phyloP scores from a whole-genome alignment of 2,888 invertebrate species.

The Erebia palarica region DNA sequence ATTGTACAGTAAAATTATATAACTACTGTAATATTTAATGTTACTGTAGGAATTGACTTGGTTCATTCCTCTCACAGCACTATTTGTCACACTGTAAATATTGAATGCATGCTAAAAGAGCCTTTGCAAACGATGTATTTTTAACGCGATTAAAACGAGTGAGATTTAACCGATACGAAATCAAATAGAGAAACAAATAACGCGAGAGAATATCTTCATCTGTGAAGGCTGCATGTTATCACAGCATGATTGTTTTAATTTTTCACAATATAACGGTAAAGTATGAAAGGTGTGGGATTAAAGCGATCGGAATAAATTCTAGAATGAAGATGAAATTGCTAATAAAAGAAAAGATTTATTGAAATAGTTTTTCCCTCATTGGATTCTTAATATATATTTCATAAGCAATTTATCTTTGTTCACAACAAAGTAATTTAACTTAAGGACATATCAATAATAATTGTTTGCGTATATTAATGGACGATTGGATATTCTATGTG shows the following conservation, averaged over 20 bases:
- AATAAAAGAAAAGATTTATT: too few species aligned
- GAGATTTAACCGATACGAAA: background rate
- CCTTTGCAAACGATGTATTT: background rate
- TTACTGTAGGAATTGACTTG: constrained; percentile 37
- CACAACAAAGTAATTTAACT: too few species aligned
- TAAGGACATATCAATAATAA: too few species aligned
- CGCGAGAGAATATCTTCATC: background rate
- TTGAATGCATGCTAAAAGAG: constrained; percentile 20
- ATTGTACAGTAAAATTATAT: constrained; percentile 65
- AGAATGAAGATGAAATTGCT: too few species aligned
- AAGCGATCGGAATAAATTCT: too few species aligned
- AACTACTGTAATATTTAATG: constrained; percentile 28
- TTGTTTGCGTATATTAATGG: too few species aligned
- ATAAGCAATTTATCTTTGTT: too few species aligned
- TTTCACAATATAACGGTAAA: constrained; percentile 8
- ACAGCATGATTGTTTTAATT: constrained; percentile 37
- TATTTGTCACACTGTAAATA: constrained; percentile 39
- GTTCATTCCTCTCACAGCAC: constrained; percentile 36
- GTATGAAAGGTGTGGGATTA: background rate
- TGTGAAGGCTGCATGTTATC: constrained; percentile 15
- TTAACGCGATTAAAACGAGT: background rate
- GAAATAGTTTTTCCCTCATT: too few species aligned
- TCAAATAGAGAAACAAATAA: background rate
- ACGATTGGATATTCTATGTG: too few species aligned
- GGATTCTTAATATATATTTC: too few species aligned